phyloP scores from a whole-genome alignment of 1,140 invertebrate species.

The Leptinotarsa lineolata region DNA sequence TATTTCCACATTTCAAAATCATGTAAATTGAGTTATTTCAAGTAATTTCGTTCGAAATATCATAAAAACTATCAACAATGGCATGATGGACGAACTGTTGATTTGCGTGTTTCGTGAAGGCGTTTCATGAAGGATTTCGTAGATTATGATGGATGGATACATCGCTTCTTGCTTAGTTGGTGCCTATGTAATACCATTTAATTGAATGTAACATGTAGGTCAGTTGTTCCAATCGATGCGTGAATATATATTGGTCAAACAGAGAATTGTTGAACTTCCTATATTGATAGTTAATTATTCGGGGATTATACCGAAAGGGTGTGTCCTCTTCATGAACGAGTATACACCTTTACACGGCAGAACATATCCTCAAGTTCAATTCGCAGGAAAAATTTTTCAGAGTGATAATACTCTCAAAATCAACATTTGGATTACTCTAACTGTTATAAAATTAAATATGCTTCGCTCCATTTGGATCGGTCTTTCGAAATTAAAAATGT shows the following conservation, averaged over 20 bases:
- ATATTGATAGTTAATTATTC: neutral
- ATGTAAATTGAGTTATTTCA: too few species aligned
- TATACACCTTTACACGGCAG: too few species aligned
- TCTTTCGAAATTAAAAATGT: too few species aligned
- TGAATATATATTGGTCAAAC: neutral
- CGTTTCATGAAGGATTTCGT: conserved; percentile 33
- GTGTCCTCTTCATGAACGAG: too few species aligned
- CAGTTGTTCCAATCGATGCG: neutral
- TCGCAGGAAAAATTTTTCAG: too few species aligned
- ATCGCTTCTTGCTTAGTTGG: conserved; percentile 36
- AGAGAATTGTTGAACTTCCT: neutral
- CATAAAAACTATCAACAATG: neutral
- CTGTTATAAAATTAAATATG: too few species aligned
- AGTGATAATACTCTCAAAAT: too few species aligned
- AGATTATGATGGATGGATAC: conserved; percentile 44
- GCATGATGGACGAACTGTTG: conserved; percentile 30
- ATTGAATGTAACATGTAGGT: neutral
- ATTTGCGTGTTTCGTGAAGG: conserved; percentile 36
- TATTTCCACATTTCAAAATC: too few species aligned
- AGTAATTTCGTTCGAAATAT: neutral
- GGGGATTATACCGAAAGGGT: too few species aligned
- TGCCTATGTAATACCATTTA: neutral
- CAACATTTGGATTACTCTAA: too few species aligned
- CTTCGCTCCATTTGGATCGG: too few species aligned
- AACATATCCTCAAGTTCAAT: too few species aligned